Conservation (phyloP, 2,113 vertebrate species). For the Phyllostomus discolor region DNA sequence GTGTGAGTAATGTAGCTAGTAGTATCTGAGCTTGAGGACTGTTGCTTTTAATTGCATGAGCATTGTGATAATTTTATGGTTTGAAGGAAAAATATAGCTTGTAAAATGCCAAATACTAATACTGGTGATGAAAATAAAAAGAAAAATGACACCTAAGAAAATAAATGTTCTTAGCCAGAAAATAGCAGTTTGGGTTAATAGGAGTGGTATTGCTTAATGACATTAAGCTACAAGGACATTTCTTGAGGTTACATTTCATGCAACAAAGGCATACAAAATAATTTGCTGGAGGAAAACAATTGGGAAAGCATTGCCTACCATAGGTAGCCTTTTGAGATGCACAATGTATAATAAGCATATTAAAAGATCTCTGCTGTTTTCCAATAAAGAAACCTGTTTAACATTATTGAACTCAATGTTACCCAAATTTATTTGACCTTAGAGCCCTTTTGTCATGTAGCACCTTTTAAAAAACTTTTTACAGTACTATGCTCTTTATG, state of each 20-base stretch:
- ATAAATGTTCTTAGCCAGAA: not conserved
- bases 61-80: slow-evolving; percentile 9
- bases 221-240: not conserved
- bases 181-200: not conserved
- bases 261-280: not conserved
- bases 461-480: not conserved
- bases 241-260: not conserved
- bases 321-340: not conserved
- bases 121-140: not conserved
- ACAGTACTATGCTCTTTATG: not conserved
- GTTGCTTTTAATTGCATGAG: not conserved
- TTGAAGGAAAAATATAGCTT: not conserved
- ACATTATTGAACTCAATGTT: not conserved
- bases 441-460: slow-evolving; percentile 8
- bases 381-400: slow-evolving; percentile 32
- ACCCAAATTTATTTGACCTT: not conserved
- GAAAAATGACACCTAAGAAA: not conserved
- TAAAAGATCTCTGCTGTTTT: not conserved
- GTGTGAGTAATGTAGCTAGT: not conserved
- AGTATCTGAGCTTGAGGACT: not conserved
- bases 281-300: not conserved
- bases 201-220: not conserved
- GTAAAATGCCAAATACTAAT: not conserved
- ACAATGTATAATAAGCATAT: slow-evolving; percentile 10
- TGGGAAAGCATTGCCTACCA: not conserved